Base-by-base conservation (phyloP, 2,797 vertebrate species). In the Cygnus olor region DNA sequence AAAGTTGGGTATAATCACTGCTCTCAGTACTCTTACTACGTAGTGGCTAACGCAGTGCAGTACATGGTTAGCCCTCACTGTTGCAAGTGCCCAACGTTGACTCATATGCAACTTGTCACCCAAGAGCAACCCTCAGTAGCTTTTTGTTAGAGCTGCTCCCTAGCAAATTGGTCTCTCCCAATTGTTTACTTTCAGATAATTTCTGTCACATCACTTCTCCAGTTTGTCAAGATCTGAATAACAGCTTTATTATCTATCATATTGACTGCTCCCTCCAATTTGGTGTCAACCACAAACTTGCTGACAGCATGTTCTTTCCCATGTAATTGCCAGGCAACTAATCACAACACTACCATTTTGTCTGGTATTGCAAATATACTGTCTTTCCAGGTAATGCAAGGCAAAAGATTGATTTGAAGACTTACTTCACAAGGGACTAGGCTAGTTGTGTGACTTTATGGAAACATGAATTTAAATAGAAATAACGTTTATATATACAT, bases 21-120 rank as follows among this genome's bases (percentile, higher is more conserved):
- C 28, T 94, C 25, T 68, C 14, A 11, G 10, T 20, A n/a, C 0
- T 0, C 19, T 10, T 3, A 2, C 14, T 21, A 3, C 0, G 0
- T 9, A 24, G 21, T 40, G 28, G 22, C 4, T 45, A 49, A 73
- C 11, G 9, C 44, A 57, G 14, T 2, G 27, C 17, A 34, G 6
- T 6, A 28, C 1, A 0, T 19, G 2, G 14, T 34, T 49, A 76
- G 28, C 18, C 22, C 34, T 58, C 47, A 12, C 25, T 30, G 20
- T 44, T 42, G 15, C 19, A 45, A 57, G n/a, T 36, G 10, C 34
- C 10, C 7, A 17, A 49, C 60, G 4, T 11, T 73, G 42, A 57
- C 27, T 82, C 78, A 28, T 4, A 25, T 3, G 6, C 17, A 78
- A 28, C 12, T 73, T 71, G 11, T 40, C 1, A 5, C 45, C n/a